These are phyloP conservation scores for Drosophila niveifrons DNA, from an alignment of 2,888 invertebrate genomes.

Conservation along the genomic window DNA sequence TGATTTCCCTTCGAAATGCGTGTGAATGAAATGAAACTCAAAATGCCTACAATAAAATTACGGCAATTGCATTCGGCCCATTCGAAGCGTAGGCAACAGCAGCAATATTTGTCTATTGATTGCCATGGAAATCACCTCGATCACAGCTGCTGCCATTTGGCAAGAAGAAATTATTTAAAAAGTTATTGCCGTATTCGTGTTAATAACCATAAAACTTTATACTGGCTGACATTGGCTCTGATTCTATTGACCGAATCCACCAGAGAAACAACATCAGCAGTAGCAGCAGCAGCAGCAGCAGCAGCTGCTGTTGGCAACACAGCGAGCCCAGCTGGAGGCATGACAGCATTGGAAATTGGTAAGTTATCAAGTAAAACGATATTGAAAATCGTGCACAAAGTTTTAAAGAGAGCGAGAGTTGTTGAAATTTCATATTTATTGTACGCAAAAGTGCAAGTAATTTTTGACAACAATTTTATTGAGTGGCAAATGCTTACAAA, in stretches of 20 bases:
- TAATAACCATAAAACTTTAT: constrained; percentile 83
- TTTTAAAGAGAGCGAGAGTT: not conserved
- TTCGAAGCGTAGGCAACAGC: constrained; percentile 41
- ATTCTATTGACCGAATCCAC: constrained; percentile 73
- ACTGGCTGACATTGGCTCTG: constrained; percentile 82
- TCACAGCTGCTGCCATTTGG: constrained; percentile 67
- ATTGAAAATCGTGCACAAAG: not conserved
- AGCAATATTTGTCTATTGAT: constrained; percentile 47
- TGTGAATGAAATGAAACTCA: constrained; percentile 45
- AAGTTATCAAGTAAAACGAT: constrained; percentile 52
- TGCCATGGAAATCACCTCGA: constrained; percentile 35
- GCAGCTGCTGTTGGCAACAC: constrained; percentile 41
- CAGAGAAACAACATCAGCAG: constrained; percentile 37
- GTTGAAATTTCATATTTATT: not conserved
- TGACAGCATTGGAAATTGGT: constrained; percentile 78
- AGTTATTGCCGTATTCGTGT: constrained; percentile 79
- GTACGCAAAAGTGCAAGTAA: not conserved
- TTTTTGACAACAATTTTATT: not conserved
- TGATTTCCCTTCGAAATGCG: constrained; percentile 27
- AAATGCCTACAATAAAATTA: constrained; percentile 78
- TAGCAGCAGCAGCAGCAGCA: constrained; percentile 42
- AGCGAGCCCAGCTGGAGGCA: constrained; percentile 32
- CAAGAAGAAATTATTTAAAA: constrained; percentile 83
- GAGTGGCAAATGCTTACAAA: not conserved
- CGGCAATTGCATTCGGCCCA: constrained; percentile 67